These are phyloP conservation scores for Rhagonycha lutea DNA, from an alignment of 2,888 invertebrate genomes.

Conservation along the genomic window DNA sequence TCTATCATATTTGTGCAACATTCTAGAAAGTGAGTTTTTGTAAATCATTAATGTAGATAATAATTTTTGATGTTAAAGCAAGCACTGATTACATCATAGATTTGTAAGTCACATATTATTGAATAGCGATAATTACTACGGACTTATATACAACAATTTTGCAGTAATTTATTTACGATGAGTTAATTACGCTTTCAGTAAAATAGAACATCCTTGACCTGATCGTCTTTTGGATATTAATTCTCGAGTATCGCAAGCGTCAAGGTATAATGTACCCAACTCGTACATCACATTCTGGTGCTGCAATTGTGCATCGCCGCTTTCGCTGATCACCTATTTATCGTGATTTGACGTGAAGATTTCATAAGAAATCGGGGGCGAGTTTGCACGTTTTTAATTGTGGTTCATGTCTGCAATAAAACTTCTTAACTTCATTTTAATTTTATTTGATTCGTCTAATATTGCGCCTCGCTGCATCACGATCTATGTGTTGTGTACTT, in stretches of 20 bases:
- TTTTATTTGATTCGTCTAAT: slow-evolving; percentile 13
- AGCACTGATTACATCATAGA: neutral
- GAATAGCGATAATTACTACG: slow-evolving; percentile 6
- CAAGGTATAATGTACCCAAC: slow-evolving; percentile 12
- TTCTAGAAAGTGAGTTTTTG: neutral
- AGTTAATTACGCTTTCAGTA: slow-evolving; percentile 14
- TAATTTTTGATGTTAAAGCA: neutral
- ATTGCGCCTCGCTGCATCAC: slow-evolving; percentile 6
- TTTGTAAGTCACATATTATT: neutral
- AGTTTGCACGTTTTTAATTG: slow-evolving; percentile 24
- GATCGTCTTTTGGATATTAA: slow-evolving; percentile 24
- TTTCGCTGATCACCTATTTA: slow-evolving; percentile 29
- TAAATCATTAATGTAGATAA: neutral
- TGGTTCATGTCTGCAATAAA: slow-evolving; percentile 10
- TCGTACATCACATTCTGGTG: slow-evolving; percentile 11
- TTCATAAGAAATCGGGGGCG: slow-evolving; percentile 25
- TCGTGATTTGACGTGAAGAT: slow-evolving; percentile 28
- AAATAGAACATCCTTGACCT: slow-evolving; percentile 25
- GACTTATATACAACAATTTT: slow-evolving; percentile 8
- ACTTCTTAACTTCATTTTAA: slow-evolving; percentile 10
- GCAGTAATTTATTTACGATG: slow-evolving; percentile 13
- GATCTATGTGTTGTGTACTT: slow-evolving; percentile 5
- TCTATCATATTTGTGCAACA: neutral
- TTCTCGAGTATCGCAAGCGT: slow-evolving; percentile 22
- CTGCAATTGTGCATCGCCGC: slow-evolving; percentile 23